Conservation (phyloP, 2,888 invertebrate genomes). For the Ommatoiulus sabulosus region DNA sequence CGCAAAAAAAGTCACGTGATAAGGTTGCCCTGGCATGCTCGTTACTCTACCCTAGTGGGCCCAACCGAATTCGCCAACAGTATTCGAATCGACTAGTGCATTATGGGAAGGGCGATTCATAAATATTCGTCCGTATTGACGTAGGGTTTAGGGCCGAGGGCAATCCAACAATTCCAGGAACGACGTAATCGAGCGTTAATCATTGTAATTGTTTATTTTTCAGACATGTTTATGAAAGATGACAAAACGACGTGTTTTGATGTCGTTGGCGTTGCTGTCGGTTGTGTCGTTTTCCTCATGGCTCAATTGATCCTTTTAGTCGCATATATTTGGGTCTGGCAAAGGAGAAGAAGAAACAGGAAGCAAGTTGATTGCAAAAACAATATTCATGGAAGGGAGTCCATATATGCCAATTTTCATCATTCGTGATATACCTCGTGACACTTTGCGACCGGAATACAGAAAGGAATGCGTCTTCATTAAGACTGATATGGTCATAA, state of each 20-base stretch:
- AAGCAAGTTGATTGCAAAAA: not conserved
- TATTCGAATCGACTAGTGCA: not conserved
- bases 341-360: constrained; percentile 70
- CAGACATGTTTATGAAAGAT: constrained; percentile 59
- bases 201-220: not conserved
- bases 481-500: constrained; percentile 26
- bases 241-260: constrained; percentile 75
- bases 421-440: constrained; percentile 15
- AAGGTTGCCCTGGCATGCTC: no score
- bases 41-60: no score
- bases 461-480: not conserved
- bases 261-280: constrained; percentile 83
- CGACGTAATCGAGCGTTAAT: no score
- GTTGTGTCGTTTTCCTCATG: constrained; percentile 85
- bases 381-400: constrained; percentile 24
- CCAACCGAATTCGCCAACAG: no score
- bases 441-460: not conserved
- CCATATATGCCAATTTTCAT: constrained; percentile 49
- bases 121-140: not conserved
- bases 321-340: constrained; percentile 90
- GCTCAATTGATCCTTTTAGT: constrained; percentile 88
- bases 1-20: no score
- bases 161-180: not conserved
- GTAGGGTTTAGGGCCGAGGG: not conserved
- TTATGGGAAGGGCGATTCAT: not conserved